Conservation (phyloP, 2,888 invertebrate genomes). For the Epirrita christyi region DNA sequence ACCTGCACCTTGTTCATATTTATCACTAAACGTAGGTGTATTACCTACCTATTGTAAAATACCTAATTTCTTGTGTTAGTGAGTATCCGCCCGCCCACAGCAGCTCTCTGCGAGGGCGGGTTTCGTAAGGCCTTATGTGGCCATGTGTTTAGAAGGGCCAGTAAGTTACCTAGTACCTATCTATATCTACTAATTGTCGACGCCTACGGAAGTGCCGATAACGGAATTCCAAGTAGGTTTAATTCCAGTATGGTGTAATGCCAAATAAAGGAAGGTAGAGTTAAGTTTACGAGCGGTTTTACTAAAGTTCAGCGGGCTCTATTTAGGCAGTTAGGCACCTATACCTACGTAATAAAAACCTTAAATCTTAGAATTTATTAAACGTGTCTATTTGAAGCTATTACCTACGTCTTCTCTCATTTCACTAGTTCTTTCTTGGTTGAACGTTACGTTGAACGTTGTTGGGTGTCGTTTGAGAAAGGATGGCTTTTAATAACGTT, state of each 20-base stretch:
- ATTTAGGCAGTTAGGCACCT: no score
- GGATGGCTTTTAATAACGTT: no score
- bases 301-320: no score
- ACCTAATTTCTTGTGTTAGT: constrained; percentile 5
- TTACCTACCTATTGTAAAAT: neutral
- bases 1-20: constrained; percentile 7
- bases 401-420: no score
- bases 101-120: constrained; percentile 36
- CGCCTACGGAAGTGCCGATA: constrained; percentile 42
- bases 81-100: constrained; percentile 26
- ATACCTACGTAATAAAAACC: no score
- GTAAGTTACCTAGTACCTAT: constrained; percentile 11
- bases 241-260: no score
- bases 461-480: no score
- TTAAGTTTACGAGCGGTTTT: constrained; percentile 21
- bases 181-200: neutral
- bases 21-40: constrained; percentile 13
- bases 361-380: no score
- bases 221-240: constrained; percentile 29
- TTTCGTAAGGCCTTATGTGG: constrained; percentile 51
- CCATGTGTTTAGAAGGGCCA: constrained; percentile 45
- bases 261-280: constrained; percentile 28
- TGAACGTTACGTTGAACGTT: no score
- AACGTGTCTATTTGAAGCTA: no score
- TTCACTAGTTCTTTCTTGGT: no score